Conservation (phyloP, 1,140 invertebrate species). For the Trigoniulus corallinus region DNA sequence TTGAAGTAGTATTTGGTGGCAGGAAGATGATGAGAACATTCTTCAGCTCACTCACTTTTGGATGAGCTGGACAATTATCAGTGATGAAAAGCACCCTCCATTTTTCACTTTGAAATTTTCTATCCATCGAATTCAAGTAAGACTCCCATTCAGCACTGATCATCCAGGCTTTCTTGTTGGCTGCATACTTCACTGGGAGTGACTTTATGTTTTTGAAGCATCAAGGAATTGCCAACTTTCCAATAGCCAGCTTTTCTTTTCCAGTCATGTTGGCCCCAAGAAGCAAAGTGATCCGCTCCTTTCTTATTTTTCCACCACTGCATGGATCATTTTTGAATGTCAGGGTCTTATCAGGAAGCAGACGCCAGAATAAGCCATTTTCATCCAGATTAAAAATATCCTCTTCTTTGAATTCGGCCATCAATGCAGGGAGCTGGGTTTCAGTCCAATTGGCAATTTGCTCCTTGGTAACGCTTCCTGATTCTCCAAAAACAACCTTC, state of each 20-base stretch:
- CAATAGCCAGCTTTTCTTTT: constrained; percentile 30
- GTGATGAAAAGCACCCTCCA: not conserved
- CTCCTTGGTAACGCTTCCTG: constrained; percentile 8
- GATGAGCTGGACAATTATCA: too few relatives aligned
- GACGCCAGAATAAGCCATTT: too few relatives aligned
- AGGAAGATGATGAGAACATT: too few relatives aligned
- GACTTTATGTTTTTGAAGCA: constrained; percentile 30
- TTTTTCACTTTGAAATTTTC: constrained; percentile 12
- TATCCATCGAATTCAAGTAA: constrained; percentile 15
- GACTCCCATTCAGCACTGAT: constrained; percentile 20
- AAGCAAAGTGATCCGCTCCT: too few relatives aligned
- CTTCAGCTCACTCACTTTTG: too few relatives aligned
- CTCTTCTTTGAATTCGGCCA: constrained; percentile 20
- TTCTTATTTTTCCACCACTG: constrained; percentile 26
- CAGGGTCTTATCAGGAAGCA: too few relatives aligned
- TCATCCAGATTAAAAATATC: constrained; percentile 32
- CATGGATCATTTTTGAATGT: constrained; percentile 24
- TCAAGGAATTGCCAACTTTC: constrained; percentile 27
- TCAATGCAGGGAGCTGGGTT: constrained; percentile 9
- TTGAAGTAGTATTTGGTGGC: too few relatives aligned
- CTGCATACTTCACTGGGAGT: too few relatives aligned
- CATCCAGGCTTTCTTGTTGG: constrained; percentile 35
- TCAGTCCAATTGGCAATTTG: not conserved
- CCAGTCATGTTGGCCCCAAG: constrained; percentile 26
- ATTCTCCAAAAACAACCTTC: constrained; percentile 12